These are phyloP conservation scores for Strigops habroptila DNA, from an alignment of 2,113 vertebrate genomes.

Conservation along the genomic window DNA sequence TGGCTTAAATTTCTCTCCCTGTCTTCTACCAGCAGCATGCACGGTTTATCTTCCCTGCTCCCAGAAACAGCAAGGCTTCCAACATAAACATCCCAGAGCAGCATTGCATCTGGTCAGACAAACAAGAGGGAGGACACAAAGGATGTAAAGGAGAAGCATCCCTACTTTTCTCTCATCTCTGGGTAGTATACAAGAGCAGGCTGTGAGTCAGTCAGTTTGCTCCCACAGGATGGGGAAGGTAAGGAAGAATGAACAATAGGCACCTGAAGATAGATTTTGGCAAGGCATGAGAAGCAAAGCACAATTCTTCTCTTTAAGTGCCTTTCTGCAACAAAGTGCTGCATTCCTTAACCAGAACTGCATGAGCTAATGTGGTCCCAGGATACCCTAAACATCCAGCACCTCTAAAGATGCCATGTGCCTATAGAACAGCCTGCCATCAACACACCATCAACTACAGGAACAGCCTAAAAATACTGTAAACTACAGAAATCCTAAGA, in stretches of 20 bases:
- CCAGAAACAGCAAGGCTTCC: not conserved
- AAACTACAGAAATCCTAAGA: not conserved
- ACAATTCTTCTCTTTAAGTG: not conserved
- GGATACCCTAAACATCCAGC: not conserved
- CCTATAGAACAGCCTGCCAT: not conserved
- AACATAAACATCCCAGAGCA: not conserved
- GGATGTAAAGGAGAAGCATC: not conserved
- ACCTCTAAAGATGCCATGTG: not conserved
- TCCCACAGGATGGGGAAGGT: not conserved
- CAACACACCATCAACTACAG: not conserved
- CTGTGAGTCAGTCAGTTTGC: not conserved
- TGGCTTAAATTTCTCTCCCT: not conserved
- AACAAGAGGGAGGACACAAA: not conserved
- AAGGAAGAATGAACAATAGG: not conserved
- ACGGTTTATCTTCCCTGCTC: not conserved
- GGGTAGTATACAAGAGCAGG: not conserved
- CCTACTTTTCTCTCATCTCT: not conserved
- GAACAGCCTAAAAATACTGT: not conserved
- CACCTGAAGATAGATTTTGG: not conserved
- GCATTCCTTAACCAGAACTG: not conserved
- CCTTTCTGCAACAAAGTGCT: not conserved
- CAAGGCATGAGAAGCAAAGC: not conserved
- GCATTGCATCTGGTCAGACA: fast-evolving
- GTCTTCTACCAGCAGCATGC: not conserved
- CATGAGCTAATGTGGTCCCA: not conserved